phyloP scores from a whole-genome alignment of 2,888 invertebrate species.

The Diloba caeruleocephala region DNA sequence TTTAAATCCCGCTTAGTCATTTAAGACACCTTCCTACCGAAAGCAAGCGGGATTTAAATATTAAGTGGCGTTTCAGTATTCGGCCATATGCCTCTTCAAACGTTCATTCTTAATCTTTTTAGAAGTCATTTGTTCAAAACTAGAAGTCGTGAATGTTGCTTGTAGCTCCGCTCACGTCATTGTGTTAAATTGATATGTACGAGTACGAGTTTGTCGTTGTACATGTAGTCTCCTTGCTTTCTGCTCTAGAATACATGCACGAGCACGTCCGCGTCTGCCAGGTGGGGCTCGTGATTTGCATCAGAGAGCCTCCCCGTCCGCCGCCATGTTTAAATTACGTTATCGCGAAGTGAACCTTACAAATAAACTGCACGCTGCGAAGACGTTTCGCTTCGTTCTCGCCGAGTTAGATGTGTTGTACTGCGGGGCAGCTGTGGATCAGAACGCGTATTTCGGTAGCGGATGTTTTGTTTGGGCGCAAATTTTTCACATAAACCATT shows the following conservation, averaged over 20 bases:
- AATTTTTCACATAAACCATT: slow-evolving; percentile 37
- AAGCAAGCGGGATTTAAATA: too few species aligned
- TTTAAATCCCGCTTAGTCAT: too few species aligned
- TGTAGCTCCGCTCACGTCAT: too few species aligned
- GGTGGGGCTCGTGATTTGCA: slow-evolving; percentile 28
- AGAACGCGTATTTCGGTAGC: slow-evolving; percentile 45
- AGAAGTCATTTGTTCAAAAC: too few species aligned
- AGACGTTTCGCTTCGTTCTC: slow-evolving; percentile 6
- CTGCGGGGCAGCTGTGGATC: slow-evolving; percentile 2
- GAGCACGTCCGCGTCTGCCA: slow-evolving; percentile 18
- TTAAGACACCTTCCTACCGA: too few species aligned
- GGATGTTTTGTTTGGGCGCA: slow-evolving; percentile 52
- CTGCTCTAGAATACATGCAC: slow-evolving; percentile 2
- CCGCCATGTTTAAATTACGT: slow-evolving; percentile 15
- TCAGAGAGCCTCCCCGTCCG: slow-evolving; percentile 9
- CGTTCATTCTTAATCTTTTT: too few species aligned
- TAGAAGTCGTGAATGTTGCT: too few species aligned
- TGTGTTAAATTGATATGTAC: background rate
- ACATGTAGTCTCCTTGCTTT: slow-evolving; percentile 6
- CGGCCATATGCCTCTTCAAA: too few species aligned
- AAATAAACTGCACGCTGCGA: slow-evolving; percentile 3
- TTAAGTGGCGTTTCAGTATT: too few species aligned
- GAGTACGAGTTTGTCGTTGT: slow-evolving; percentile 5
- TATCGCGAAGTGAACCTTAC: slow-evolving; percentile 7
- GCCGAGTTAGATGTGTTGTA: background rate